phyloP scores from a whole-genome alignment of 2,113 vertebrate species.

The Protobothrops mucrosquamatus region DNA sequence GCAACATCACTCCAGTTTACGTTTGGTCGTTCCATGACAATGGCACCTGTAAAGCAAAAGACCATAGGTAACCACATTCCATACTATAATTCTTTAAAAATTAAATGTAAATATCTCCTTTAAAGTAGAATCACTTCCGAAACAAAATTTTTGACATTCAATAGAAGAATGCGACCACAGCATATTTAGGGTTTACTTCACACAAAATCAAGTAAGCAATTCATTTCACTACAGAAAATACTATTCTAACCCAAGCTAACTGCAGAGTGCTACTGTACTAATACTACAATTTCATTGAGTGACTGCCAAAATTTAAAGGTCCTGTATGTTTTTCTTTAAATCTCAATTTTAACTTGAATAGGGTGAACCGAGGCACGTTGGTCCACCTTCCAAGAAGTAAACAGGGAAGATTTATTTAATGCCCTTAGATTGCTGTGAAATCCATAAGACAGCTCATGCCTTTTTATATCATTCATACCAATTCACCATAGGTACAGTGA shows the following conservation, averaged over 20 bases:
- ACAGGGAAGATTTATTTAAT: not conserved
- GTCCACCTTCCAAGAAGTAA: too few relatives aligned
- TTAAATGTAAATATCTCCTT: not conserved
- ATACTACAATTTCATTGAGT: not conserved
- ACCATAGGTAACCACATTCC: not conserved
- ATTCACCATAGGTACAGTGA: not conserved
- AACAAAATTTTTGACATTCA: not conserved
- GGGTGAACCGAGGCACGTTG: too few relatives aligned
- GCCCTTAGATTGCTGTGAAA: not conserved
- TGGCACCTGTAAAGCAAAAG: constrained; percentile 80
- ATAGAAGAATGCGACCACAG: not conserved
- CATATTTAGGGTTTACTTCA: not conserved
- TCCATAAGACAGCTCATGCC: not conserved
- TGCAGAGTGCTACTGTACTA: not conserved
- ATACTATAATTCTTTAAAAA: not conserved
- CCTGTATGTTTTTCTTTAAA: not conserved
- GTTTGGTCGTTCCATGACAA: constrained; percentile 95
- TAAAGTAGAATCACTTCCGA: not conserved
- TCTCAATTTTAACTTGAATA: not conserved
- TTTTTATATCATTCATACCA: not conserved
- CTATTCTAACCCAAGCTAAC: not conserved
- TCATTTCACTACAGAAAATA: not conserved
- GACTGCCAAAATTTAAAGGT: not conserved
- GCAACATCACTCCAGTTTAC: constrained; percentile 96
- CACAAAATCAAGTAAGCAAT: not conserved